Percentiles rank a stretch among this genome's conserved stretches.
These are phyloP conservation scores for Trissolcus brochymenae DNA, from an alignment of 2,888 invertebrate species.

Conservation along the genomic window DNA sequence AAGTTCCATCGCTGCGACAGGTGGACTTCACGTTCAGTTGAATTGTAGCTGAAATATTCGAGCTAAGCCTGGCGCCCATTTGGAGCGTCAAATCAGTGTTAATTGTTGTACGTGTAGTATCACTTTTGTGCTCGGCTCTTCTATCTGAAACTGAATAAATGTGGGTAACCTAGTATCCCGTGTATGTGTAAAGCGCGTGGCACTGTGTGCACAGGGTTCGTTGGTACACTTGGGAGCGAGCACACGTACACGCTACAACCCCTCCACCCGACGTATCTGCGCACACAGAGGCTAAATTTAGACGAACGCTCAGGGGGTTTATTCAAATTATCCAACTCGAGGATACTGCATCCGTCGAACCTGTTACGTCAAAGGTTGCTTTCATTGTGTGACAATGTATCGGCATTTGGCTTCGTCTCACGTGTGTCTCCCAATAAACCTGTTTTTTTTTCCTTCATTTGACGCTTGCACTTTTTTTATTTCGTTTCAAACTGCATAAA, in stretches of 20 bases:
- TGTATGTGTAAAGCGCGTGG: conserved; percentile 21
- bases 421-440: conserved; percentile 26
- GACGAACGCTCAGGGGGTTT: conserved; percentile 63
- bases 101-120: conserved; percentile 29
- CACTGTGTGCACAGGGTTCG: conserved; percentile 17
- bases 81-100: conserved; percentile 27
- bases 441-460: conserved; percentile 3
- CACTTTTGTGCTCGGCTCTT: conserved; percentile 20
- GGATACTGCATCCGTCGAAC: conserved; percentile 57
- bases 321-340: conserved; percentile 66
- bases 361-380: conserved; percentile 60
- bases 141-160: conserved; percentile 33
- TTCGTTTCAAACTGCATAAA: too few species aligned
- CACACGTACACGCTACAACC: conserved; percentile 7
- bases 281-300: conserved; percentile 62
- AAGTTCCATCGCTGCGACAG: too few species aligned
- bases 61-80: conserved; percentile 7
- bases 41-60: neutral
- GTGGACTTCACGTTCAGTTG: neutral
- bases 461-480: too few species aligned
- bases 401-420: conserved; percentile 28
- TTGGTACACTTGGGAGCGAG: conserved; percentile 11
- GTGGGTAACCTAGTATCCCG: conserved; percentile 33
- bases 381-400: conserved; percentile 42
- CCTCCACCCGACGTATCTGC: conserved; percentile 33